Evolutionary conservation across 53 echinoderm and acorn worm species (phyloP), one percentile per base, ranked within the genome.

Genomic region (Astropecten irregularis): DNA sequence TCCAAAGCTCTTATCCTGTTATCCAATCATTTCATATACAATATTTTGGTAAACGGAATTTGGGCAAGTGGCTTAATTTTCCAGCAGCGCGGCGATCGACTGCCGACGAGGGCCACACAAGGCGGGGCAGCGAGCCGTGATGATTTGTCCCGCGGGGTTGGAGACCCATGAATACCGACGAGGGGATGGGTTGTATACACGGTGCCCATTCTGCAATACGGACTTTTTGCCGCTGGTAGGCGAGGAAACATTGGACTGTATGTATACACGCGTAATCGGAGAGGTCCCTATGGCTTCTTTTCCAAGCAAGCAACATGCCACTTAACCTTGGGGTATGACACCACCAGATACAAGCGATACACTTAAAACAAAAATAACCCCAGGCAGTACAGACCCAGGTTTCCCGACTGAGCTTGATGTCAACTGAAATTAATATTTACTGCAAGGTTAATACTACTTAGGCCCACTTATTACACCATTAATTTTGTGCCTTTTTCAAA

Each of bases 21-120:
- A 74, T 74, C 74, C 74, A 57, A 74, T 74, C 57, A 74, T 55
- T 74, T 74, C 74, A 74, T 57, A 74, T 55, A 74, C 54, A 74
- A 74, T 74, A 74, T 74, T 74, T 74, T 6, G 74, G 74, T 37
- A 40, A 56, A 74, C 57, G 74, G 39, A 74, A 57, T 57, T 38
- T 57, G 56, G 39, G 37, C 54, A 74, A 74, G 74, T 74, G 74
- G 51, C 73, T 73, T 46, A 39, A 74, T 74, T 55, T 74, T 57
- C 39, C 15, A 21, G 13, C 8, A 35, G 73, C 31, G 54, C 7
- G 18, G 57, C 74, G 53, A 32, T n/a, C n/a, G n/a, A n/a, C n/a
- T n/a, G n/a, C n/a, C n/a, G 42, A 7, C 23, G 74, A 34, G 56
- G 55, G 52, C 51, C 73, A 74, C 74, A 74, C 74, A 74, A 50